These are phyloP conservation scores for Tretioscincus oriximinensis DNA, from an alignment of 2,113 vertebrate species.

Conservation along the genomic window DNA sequence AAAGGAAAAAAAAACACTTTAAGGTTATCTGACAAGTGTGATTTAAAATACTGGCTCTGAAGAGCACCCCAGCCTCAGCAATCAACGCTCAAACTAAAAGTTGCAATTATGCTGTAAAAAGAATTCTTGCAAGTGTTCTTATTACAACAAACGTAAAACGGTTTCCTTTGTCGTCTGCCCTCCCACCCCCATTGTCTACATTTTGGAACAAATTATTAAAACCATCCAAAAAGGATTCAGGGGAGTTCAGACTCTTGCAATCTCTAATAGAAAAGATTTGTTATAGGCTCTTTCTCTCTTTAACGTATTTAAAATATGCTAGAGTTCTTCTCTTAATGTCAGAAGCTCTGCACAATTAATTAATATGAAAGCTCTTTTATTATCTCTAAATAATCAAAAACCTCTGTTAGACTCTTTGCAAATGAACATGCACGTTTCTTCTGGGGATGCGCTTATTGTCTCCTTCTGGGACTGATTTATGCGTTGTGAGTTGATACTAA, in stretches of 20 bases:
- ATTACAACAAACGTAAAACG: conserved; percentile 5
- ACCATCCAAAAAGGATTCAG: not conserved
- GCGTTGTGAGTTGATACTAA: not conserved
- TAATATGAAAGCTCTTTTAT: conserved; percentile 27
- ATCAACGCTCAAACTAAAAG: conserved; percentile 13
- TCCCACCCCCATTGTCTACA: not conserved
- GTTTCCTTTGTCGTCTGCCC: not conserved
- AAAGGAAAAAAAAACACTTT: not conserved
- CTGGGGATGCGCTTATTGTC: not conserved
- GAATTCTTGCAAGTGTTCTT: not conserved
- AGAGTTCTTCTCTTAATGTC: not conserved
- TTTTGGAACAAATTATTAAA: conserved; percentile 6
- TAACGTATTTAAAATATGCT: not conserved
- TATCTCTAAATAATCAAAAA: conserved; percentile 27
- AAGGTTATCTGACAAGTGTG: not conserved
- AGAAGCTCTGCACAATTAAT: conserved; percentile 9
- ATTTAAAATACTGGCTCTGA: not conserved
- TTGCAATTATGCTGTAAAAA: conserved; percentile 7
- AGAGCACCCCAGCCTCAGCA: not conserved
- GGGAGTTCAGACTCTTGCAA: conserved; percentile 10
- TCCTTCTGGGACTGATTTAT: not conserved
- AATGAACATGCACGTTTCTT: conserved; percentile 15
- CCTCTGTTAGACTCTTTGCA: conserved; percentile 1
- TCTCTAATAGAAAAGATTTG: not conserved
- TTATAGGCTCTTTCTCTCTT: not conserved